Evolutionary conservation across 2,888 invertebrate genomes (phyloP), one percentile per base, ranked within the genome.

Genomic region (Harmothoe impar): DNA sequence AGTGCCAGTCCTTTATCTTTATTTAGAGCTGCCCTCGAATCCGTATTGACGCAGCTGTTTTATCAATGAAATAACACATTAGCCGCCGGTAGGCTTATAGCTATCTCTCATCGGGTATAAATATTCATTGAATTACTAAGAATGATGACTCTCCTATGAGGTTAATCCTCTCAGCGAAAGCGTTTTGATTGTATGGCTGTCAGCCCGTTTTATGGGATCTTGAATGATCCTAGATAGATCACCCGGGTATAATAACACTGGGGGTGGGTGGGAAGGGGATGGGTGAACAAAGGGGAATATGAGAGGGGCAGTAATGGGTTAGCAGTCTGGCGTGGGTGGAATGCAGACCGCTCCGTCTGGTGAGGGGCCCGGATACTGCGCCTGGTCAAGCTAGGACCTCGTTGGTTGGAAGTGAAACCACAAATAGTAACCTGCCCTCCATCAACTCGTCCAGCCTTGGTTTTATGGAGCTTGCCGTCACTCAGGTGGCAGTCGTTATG

Each of bases 41-140:
- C 62, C n/a, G 62, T n/a, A 62, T 62, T n/a, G 62, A 62, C 62
- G 7, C n/a, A 62, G 62, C 20, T 20, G n/a, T 62, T n/a, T 62
- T 62, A 62, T n/a, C 62, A 62, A n/a, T n/a, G 20, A n/a, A n/a
- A 62, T 62, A n/a, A n/a, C 20, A 62, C n/a, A 62, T 62, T 3
- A 62, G 62, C n/a, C 62, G 12, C 62, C 15, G 23, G 62, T 62
- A 62, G 20, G 62, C 62, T 62, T n/a, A n/a, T 20, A 15, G 62
- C 62, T 62, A 5, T 62, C 62, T 72, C 29, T 72, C 72, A 72
- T 7, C 31, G 29, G 12, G 25, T 72, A 29, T 72, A 72, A 72
- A 72, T 72, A 72, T 72, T 72, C 72, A 72, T 72, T 29, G 72
- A 72, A 72, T 72, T 31, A 25, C 29, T n/a, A 72, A 72, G 31